phyloP scores from a whole-genome alignment of 2,888 invertebrate genomes.

The Nomada fabriciana region DNA sequence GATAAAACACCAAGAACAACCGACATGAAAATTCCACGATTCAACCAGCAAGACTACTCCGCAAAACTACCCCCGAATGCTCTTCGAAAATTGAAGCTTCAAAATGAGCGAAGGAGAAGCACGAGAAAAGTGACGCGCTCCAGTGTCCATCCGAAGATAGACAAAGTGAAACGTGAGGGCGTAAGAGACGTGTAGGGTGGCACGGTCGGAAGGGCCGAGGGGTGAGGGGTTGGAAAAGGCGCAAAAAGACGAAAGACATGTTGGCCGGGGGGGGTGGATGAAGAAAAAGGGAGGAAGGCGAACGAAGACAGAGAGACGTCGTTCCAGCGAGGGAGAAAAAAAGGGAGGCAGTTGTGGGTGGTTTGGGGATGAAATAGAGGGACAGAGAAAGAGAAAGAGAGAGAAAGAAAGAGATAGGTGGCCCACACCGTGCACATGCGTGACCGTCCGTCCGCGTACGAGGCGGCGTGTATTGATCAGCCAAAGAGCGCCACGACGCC shows the following conservation, averaged over 20 bases:
- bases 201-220: slow-evolving; percentile 1
- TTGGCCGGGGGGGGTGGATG: slow-evolving; percentile 30
- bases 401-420: slow-evolving; percentile 56
- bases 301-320: slow-evolving; percentile 13
- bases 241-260: slow-evolving; percentile 20
- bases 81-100: not conserved
- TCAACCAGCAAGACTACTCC: not conserved
- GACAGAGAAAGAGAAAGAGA: slow-evolving; percentile 26
- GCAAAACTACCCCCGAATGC: not conserved
- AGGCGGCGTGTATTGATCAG: slow-evolving; percentile 84
- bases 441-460: slow-evolving; percentile 84
- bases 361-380: slow-evolving; percentile 11
- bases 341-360: slow-evolving; percentile 45
- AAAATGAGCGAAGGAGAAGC: slow-evolving; percentile 11
- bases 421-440: slow-evolving; percentile 83
- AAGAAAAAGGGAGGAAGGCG: slow-evolving; percentile 54
- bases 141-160: slow-evolving; percentile 39
- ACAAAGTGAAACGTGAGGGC: not conserved
- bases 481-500: slow-evolving; percentile 84
- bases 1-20: too few relatives aligned
- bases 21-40: too few relatives aligned
- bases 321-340: slow-evolving; percentile 6
- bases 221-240: not conserved
- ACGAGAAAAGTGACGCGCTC: slow-evolving; percentile 20
- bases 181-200: not conserved